Evolutionary conservation across 2,797 vertebrate species (phyloP).

Genomic region (Danio kyathit): DNA sequence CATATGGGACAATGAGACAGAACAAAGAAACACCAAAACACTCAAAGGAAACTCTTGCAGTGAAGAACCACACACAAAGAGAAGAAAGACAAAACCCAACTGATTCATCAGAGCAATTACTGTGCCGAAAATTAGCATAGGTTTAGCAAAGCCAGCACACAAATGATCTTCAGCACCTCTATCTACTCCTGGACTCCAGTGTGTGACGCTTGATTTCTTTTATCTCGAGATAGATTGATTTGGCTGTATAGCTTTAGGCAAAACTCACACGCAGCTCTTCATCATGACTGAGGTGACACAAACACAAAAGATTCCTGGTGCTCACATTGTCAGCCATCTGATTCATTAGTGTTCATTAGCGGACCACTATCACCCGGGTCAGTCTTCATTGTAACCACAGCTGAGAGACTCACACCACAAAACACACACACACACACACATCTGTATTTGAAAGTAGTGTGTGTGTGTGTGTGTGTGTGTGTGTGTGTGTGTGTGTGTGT

Average conservation of each 20-base stretch:
- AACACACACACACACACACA: not conserved
- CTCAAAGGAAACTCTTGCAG: constrained; percentile 1
- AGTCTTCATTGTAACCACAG: constrained; percentile 21
- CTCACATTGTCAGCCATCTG: constrained; percentile 38
- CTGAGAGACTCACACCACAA: constrained; percentile 12
- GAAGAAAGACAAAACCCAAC: constrained; percentile 34
- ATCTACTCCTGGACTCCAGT: constrained; percentile 5
- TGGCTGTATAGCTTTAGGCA: constrained; percentile 30
- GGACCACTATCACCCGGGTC: constrained; percentile 30
- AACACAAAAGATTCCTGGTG: constrained; percentile 40
- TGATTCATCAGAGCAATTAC: constrained; percentile 26
- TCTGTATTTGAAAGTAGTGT: constrained; percentile 25
- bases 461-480: not conserved
- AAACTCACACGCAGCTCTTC: constrained; percentile 15
- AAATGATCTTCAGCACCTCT: not conserved
- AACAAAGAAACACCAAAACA: constrained; percentile 42
- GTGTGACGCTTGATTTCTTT: constrained; percentile 10
- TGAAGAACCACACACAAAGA: constrained; percentile 19
- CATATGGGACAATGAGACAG: constrained; percentile 28
- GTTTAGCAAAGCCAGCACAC: not conserved
- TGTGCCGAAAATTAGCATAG: constrained; percentile 19
- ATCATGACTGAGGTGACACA: constrained; percentile 34
- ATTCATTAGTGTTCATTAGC: constrained; percentile 43
- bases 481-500: not conserved
- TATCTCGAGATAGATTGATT: constrained; percentile 37